Conservation (phyloP, 2,888 invertebrate species). For the Melanargia galathea region DNA sequence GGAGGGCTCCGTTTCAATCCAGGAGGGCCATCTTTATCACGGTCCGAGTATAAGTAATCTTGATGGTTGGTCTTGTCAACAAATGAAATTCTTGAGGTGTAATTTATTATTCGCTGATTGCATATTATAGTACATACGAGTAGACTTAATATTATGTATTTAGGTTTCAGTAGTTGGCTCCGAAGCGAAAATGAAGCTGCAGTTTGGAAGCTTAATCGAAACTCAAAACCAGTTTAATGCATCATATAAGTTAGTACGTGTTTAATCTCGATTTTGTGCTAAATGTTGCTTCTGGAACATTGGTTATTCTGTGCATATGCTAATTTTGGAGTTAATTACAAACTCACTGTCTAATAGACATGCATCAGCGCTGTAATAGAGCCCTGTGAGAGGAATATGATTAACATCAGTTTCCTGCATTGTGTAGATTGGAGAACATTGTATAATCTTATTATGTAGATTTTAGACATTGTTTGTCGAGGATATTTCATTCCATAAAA, state of each 20-base stretch:
- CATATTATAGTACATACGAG: too few species aligned
- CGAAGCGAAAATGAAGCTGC: conserved; percentile 2
- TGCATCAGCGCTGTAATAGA: conserved; percentile 24
- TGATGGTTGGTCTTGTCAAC: too few species aligned
- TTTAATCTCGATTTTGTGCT: conserved; percentile 16
- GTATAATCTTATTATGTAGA: not conserved
- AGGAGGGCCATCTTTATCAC: too few species aligned
- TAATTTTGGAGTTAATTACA: conserved; percentile 21
- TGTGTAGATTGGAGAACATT: conserved; percentile 16
- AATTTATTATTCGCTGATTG: too few species aligned
- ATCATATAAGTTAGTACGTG: conserved; percentile 3
- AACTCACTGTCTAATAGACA: conserved; percentile 15
- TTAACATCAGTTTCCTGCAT: conserved; percentile 14
- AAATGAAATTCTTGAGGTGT: too few species aligned
- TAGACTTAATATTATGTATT: too few species aligned
- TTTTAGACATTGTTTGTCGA: not conserved
- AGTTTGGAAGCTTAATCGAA: conserved; percentile 16
- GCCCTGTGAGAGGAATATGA: conserved; percentile 22
- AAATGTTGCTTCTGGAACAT: conserved; percentile 7
- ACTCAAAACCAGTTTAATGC: conserved; percentile 7
- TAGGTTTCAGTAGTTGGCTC: not conserved
- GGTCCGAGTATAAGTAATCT: too few species aligned
- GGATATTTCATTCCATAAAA: not conserved
- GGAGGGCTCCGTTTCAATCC: too few species aligned
- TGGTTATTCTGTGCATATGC: conserved; percentile 21